Evolutionary conservation across 2,797 vertebrate species (phyloP), one percentile per base, ranked within the genome.

Genomic region (Triplophysa bombifrons): DNA sequence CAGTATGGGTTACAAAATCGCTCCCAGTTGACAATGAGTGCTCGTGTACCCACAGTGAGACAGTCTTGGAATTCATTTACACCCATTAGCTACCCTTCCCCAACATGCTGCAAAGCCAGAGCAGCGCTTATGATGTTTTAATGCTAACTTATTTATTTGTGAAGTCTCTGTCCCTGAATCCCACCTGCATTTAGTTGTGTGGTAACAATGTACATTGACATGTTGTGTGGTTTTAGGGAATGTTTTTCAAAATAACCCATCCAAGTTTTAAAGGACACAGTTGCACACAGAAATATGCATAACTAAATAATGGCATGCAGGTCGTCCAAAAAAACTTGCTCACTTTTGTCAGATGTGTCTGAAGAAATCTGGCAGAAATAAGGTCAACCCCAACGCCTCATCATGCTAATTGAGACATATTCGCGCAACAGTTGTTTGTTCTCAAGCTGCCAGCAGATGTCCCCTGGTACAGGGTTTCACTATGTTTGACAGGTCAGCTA

Each of bases 381-480:
- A 72, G 60, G 27, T 48, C 50, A 79, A 50, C 34, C 20, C 50
- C 63, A 90, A 91, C 84, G 88, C 82, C 90, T 90, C 87, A 85
- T 89, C 84, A 90, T 91, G 92, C 89, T 93, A 94, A 92, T 94
- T 94, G 93, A 93, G 92, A 92, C 94, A 93, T 94, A 95, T 92
- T 91, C 91, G 85, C 86, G 91, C 88, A 93, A 93, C 93, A 94
- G 92, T 96, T 94, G 91, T 93, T 93, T 92, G 89, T 89, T 95
- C 91, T 94, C 95, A 94, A 93, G 90, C 93, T 91, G 92, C 81
- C 90, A 95, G 95, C 94, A 96, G 93, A 95, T 95, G 94, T 92
- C 91, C 89, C 90, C 89, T 91, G 92, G 87, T 91, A 91, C 88
- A 91, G 91, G 89, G 88, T 90, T 82, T 87, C 79, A 74, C 60